phyloP scores from a whole-genome alignment of 2,888 invertebrate species.

The Diachrysia chrysitis region DNA sequence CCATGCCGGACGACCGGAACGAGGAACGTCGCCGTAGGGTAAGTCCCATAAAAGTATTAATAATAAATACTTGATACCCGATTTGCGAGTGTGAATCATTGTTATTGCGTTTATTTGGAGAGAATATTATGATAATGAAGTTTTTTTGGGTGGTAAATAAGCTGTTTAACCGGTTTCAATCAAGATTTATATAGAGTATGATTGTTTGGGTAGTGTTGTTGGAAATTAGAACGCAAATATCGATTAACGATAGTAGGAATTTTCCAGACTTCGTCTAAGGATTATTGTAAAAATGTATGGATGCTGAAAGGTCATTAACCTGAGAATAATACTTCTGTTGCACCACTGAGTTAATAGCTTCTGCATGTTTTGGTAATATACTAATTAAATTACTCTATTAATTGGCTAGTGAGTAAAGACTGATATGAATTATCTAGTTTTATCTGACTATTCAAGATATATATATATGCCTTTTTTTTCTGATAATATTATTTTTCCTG shows the following conservation, averaged over 20 bases:
- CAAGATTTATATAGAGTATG: conserved; percentile 7
- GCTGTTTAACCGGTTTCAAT: conserved; percentile 56
- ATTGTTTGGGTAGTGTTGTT: conserved; percentile 6
- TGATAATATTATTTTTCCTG: neutral
- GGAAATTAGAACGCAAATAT: conserved; percentile 29
- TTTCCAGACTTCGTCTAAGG: conserved; percentile 55
- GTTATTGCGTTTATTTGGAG: conserved; percentile 63
- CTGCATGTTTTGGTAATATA: neutral
- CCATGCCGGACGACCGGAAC: conserved; percentile 80
- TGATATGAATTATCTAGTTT: neutral
- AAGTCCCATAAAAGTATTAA: conserved; percentile 51
- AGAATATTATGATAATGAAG: conserved; percentile 40
- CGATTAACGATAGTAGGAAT: conserved; percentile 53
- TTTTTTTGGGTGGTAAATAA: conserved; percentile 38
- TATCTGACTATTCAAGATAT: neutral
- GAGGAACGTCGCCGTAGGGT: conserved; percentile 87
- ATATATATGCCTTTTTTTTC: neutral
- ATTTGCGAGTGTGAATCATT: conserved; percentile 63
- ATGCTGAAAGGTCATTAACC: conserved; percentile 33
- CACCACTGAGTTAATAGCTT: neutral
- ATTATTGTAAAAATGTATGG: conserved; percentile 21
- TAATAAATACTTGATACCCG: conserved; percentile 8
- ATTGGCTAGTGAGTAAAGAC: neutral
- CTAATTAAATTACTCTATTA: conserved; percentile 30
- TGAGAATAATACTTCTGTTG: neutral